These are phyloP conservation scores for Drosophila kokeensis DNA, from an alignment of 2,888 invertebrate genomes.

Conservation along the genomic window DNA sequence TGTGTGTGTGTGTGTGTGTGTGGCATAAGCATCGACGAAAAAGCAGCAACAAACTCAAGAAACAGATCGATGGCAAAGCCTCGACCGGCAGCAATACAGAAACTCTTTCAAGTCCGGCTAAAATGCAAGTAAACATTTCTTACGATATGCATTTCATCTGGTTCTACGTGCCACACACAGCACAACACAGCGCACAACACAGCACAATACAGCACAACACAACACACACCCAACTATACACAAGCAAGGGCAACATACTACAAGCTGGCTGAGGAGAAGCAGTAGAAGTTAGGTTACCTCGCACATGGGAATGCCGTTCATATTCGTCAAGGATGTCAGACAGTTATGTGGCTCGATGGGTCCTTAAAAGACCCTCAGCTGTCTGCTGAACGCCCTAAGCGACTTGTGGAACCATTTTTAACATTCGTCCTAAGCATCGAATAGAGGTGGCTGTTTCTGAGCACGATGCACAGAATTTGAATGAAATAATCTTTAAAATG, in stretches of 20 bases:
- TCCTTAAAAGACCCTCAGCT: conserved; percentile 22
- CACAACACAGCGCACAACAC: neutral
- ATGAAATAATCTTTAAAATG: neutral
- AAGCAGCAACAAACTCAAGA: conserved; percentile 16
- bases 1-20: conserved; percentile 1
- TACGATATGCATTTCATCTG: neutral
- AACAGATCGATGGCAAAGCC: conserved; percentile 50
- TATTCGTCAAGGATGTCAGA: conserved; percentile 6
- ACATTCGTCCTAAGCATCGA: conserved; percentile 34
- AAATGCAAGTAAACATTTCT: conserved; percentile 31
- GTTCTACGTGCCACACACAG: neutral
- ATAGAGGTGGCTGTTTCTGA: neutral
- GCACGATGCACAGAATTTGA: neutral
- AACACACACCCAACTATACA: neutral
- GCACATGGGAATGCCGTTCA: conserved; percentile 8
- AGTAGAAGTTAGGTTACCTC: conserved; percentile 1
- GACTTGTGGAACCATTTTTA: conserved; percentile 47
- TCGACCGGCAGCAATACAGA: conserved; percentile 18
- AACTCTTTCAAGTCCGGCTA: conserved; percentile 26
- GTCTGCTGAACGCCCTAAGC: conserved; percentile 4
- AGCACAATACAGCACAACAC: neutral
- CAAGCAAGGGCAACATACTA: neutral
- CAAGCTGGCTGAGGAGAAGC: neutral
- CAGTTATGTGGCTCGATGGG: conserved; percentile 11
- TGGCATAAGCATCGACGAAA: conserved; percentile 38